Evolutionary conservation across 2,797 vertebrate species (phyloP), one percentile per base, ranked within the genome.

Genomic region (Buceros bicornis): DNA sequence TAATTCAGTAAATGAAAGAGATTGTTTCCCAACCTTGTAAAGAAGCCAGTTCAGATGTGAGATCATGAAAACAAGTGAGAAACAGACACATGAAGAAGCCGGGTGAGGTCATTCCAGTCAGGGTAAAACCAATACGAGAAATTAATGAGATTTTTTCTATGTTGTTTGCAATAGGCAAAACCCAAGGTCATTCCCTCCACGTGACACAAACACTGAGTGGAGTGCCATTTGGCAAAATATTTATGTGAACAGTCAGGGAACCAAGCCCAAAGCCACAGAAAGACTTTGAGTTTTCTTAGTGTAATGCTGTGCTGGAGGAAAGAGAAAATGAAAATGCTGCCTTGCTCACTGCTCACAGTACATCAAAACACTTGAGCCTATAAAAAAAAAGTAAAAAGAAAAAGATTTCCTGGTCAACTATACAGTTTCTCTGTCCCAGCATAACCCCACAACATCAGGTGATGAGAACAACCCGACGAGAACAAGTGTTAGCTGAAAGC

Each of bases 91-190:
- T 0, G 2, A 88, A 66, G 37, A 69, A 81, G 16, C 5, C 16
- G 8, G 7, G 29, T 67, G 22, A 87, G 79, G 33, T 48, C 3
- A 87, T 56, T 81, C 60, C 48, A 79, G 35, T 20, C 70, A 84
- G 47, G 28, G 82, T 26, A 87, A 77, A 89, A 76, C 4, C 5
- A 3, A 31, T 31, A 48, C 22, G 45, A 81, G 11, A 89, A 77
- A 64, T 3, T 1, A 72, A 48, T 0, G 0, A 31, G 1, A 3
- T 43, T 71, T 43, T 71, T 80, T 57, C 33, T 29, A 3, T 2
- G 1, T 45, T 57, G 31, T 60, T 33, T n/a, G 22, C 76, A 83
- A 56, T 1, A 48, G 31, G 47, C 15, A 74, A 86, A 81, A 37
- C 16, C 15, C 29, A 51, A 64, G 43, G 42, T 64, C 33, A 53